Evolutionary conservation across 1,140 invertebrate genomes (phyloP), one percentile per base, ranked within the genome.

Genomic region (Trachelipus rathkii): DNA sequence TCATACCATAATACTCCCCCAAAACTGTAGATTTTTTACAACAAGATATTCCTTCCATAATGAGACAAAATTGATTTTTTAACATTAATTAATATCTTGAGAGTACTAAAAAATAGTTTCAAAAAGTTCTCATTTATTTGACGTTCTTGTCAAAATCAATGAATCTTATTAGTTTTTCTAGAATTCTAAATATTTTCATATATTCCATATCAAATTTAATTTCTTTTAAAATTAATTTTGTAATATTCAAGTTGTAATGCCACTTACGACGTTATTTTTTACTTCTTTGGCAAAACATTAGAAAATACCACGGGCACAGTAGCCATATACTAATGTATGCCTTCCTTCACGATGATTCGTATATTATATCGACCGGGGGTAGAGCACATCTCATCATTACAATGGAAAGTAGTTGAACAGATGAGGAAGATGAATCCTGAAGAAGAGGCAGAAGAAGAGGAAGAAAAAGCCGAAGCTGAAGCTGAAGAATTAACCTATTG

Each of bases 281-380:
- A 80, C 81, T 73, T 79, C 90, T 74, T 88, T 95, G 93, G 92
- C 92, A 72, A 85, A 93, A 71, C 89, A 89, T 80, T n/a, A 92
- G 95, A 83, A 84, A 85, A 23, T 94, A 92, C 84, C 88, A 89
- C 76, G 95, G 93, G 10, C 95, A 97, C 85, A 95, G 92, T 83
- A 94, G 93, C 86, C 94, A 96, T 86, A 94, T 96, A 95, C 94
- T 10, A 89, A 88, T 74, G 92, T 94, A 0, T 85, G 88, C 11
- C n/a, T 95, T 94, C 85, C 86, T 93, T 13, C 88, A 90, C 68
- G 92, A 94, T 84, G 92, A 94, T 84, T 89, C 90, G 1, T 87
- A 93, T 66, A 85, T 96, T 19, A 87, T 96, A 43, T 91, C 92
- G 3, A 90, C 90, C 19, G 95, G 95, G 72, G 95, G 95, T 0